Evolutionary conservation across 30 jellyfish, hydroid and myxozoan genomes (phyloP).

Genomic region (Cassiopea xamachana): DNA sequence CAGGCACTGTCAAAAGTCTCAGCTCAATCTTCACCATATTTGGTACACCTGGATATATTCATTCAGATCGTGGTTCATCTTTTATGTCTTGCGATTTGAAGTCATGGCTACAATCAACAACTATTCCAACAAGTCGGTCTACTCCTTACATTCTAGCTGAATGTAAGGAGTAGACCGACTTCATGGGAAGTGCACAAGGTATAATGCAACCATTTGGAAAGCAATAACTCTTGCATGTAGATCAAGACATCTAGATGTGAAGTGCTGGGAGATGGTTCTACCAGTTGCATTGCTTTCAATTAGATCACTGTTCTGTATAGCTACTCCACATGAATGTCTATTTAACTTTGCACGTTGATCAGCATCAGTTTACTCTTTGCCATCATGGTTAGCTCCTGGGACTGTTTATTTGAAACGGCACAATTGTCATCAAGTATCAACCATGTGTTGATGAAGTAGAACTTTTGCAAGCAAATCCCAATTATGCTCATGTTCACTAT

Average conservation of each 20-base stretch:
- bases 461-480: background rate
- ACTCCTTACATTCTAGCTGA: conserved; percentile 57
- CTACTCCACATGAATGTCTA: conserved; percentile 45
- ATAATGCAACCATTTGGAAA: conserved; percentile 51
- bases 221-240: conserved; percentile 15
- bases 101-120: conserved; percentile 34
- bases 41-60: conserved; percentile 27
- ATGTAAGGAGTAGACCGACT: too few relatives aligned
- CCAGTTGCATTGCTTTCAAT: conserved; percentile 50
- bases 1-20: conserved; percentile 47
- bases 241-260: conserved; percentile 4
- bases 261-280: conserved; percentile 29
- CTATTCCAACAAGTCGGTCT: conserved; percentile 47
- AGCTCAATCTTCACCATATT: conserved; percentile 37
- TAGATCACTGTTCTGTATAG: conserved; percentile 36
- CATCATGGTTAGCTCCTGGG: conserved; percentile 67
- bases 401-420: conserved; percentile 46
- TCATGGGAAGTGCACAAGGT: conserved; percentile 26
- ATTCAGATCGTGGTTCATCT: conserved; percentile 23
- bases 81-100: conserved; percentile 62
- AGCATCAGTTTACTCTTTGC: conserved; percentile 33
- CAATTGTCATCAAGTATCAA: conserved; percentile 23
- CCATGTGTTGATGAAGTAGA: conserved; percentile 28
- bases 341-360: conserved; percentile 5
- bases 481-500: background rate